These are phyloP conservation scores for Cyprinodon brontotheroides DNA, from an alignment of 2,113 vertebrate genomes.

Conservation along the genomic window DNA sequence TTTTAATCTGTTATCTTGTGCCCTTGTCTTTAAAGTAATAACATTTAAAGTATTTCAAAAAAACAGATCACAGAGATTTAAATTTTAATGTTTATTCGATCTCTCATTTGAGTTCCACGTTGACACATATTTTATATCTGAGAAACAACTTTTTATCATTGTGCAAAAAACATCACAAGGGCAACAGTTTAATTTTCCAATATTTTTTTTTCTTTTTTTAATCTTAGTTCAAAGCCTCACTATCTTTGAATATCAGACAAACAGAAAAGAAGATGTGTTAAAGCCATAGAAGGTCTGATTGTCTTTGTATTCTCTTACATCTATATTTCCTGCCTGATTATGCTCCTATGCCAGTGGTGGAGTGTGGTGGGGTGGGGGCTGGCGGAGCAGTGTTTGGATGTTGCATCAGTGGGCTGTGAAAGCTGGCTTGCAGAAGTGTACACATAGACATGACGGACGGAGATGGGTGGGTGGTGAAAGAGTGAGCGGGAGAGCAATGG, in stretches of 20 bases:
- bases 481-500: constrained; percentile 15
- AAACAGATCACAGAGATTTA: too few species aligned
- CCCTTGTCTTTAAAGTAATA: neutral
- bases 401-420: constrained; percentile 63
- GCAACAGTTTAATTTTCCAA: constrained; percentile 1
- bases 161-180: neutral
- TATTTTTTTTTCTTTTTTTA: constrained; percentile 13
- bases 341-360: constrained; percentile 41
- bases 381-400: constrained; percentile 55
- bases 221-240: constrained; percentile 40
- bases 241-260: constrained; percentile 52
- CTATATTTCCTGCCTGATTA: constrained; percentile 74
- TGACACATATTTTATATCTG: neutral
- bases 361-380: constrained; percentile 19
- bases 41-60: too few species aligned
- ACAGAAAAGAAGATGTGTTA: constrained; percentile 29
- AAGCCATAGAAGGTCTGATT: constrained; percentile 37
- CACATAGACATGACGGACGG: constrained; percentile 42
- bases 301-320: constrained; percentile 61
- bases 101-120: neutral
- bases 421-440: constrained; percentile 56
- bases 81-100: neutral
- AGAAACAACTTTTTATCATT: neutral
- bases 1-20: neutral
- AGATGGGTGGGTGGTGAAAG: constrained; percentile 12